Evolutionary conservation across 1,140 invertebrate species (phyloP).

Genomic region (Mylabris phalerata): DNA sequence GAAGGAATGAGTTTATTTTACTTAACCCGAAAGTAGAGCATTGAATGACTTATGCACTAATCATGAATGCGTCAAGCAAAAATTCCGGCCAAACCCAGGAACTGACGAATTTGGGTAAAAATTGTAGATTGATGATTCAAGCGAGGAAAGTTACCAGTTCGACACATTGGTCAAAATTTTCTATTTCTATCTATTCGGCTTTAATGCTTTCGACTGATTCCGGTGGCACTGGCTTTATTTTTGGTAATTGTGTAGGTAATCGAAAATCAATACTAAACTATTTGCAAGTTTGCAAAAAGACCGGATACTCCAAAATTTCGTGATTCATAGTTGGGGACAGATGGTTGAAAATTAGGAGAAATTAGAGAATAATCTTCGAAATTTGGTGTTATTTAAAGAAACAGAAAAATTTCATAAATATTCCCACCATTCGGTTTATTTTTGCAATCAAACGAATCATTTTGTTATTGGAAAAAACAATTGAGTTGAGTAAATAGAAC

Average conservation of each 20-base stretch:
- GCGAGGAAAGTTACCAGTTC: neutral
- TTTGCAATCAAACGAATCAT: too few species aligned
- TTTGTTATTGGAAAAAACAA: too few species aligned
- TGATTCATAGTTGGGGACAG: slow-evolving; percentile 79
- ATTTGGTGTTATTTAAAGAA: slow-evolving; percentile 36
- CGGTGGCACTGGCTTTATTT: slow-evolving; percentile 28
- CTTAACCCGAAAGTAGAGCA: too few species aligned
- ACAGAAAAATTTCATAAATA: too few species aligned
- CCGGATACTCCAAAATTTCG: slow-evolving; percentile 54
- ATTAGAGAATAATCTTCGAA: slow-evolving; percentile 70
- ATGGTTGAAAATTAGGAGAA: slow-evolving; percentile 47
- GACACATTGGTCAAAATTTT: neutral
- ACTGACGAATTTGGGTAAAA: too few species aligned
- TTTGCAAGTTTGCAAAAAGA: slow-evolving; percentile 59
- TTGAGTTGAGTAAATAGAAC: too few species aligned
- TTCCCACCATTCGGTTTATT: too few species aligned
- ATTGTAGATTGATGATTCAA: too few species aligned
- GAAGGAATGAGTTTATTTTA: too few species aligned
- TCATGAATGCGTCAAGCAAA: too few species aligned
- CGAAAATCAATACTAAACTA: slow-evolving; percentile 58
- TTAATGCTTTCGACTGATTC: neutral
- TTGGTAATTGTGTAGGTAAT: slow-evolving; percentile 52
- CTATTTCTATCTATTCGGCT: neutral
- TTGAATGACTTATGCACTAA: too few species aligned
- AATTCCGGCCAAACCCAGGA: too few species aligned